Conservation (phyloP, 2,113 vertebrate species). For the Rhynchomys soricoides region DNA sequence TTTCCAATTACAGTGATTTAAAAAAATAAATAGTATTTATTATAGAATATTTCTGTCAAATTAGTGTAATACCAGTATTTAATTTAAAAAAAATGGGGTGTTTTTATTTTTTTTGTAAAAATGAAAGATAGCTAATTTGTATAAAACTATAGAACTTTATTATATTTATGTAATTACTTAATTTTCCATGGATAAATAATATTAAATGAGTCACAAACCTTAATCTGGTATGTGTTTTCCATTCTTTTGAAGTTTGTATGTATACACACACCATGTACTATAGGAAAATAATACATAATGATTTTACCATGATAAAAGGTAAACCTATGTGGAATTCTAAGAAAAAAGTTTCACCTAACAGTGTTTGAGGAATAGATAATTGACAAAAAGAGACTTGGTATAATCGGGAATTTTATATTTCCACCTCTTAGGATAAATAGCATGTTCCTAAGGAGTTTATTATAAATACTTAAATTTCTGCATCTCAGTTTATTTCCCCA, state of each 20-base stretch:
- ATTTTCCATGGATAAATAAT: neutral
- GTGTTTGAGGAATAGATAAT: neutral
- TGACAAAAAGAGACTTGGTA: neutral
- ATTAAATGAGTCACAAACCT: neutral
- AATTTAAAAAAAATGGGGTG: neutral
- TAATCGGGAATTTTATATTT: neutral
- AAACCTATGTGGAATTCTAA: neutral
- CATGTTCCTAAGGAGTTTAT: neutral
- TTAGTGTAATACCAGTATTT: neutral
- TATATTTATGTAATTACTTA: neutral
- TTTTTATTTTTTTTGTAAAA: constrained; percentile 3
- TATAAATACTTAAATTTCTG: constrained; percentile 6
- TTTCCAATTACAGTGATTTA: neutral
- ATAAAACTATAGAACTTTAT: neutral
- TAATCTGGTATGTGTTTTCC: neutral
- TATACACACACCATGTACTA: neutral
- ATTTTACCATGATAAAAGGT: neutral
- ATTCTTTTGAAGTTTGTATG: neutral
- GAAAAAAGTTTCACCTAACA: neutral
- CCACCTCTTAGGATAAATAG: neutral
- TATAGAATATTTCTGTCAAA: constrained; percentile 4
- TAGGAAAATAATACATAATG: neutral
- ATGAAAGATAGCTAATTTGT: neutral
- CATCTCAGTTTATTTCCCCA: neutral
- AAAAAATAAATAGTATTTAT: neutral